phyloP scores from a whole-genome alignment of 1,140 invertebrate genomes.

The Drosophila ercepeae region DNA sequence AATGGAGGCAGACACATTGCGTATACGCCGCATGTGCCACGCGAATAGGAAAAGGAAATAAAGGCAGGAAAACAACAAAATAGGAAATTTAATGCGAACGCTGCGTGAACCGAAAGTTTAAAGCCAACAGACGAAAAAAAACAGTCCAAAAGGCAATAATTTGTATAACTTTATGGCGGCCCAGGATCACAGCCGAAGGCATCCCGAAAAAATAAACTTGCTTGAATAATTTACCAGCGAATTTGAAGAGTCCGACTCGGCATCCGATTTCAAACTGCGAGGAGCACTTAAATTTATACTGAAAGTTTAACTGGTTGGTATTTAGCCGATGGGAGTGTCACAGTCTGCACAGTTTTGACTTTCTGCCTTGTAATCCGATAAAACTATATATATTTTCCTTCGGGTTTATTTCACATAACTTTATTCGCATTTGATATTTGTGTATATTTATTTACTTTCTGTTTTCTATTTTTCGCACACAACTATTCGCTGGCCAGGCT shows the following conservation, averaged over 20 bases:
- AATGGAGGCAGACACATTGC: slow-evolving; percentile 42
- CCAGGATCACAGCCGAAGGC: slow-evolving; percentile 6
- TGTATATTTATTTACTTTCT: slow-evolving; percentile 21
- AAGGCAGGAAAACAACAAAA: slow-evolving; percentile 57
- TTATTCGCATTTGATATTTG: slow-evolving; percentile 1
- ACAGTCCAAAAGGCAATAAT: slow-evolving; percentile 42
- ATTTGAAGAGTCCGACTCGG: slow-evolving; percentile 33
- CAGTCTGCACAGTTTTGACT: slow-evolving; percentile 5
- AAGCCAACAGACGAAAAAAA: slow-evolving; percentile 32
- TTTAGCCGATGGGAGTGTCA: slow-evolving; percentile 1
- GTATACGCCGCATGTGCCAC: slow-evolving; percentile 59
- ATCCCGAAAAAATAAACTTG: slow-evolving; percentile 19
- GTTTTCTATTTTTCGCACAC: slow-evolving; percentile 37
- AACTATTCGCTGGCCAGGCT: slow-evolving; percentile 12
- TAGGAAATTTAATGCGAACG: slow-evolving; percentile 53
- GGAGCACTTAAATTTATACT: slow-evolving; percentile 14
- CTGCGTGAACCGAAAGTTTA: slow-evolving; percentile 56
- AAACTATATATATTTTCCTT: background rate
- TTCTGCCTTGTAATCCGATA: background rate
- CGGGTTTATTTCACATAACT: slow-evolving; percentile 10
- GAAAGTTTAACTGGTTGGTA: slow-evolving; percentile 20
- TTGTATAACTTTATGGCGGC: slow-evolving; percentile 52
- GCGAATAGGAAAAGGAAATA: slow-evolving; percentile 23
- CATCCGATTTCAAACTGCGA: slow-evolving; percentile 8
- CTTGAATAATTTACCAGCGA: slow-evolving; percentile 65